Evolutionary conservation across 2,113 vertebrate species (phyloP).

Genomic region (Dicerorhinus sumatrensis): DNA sequence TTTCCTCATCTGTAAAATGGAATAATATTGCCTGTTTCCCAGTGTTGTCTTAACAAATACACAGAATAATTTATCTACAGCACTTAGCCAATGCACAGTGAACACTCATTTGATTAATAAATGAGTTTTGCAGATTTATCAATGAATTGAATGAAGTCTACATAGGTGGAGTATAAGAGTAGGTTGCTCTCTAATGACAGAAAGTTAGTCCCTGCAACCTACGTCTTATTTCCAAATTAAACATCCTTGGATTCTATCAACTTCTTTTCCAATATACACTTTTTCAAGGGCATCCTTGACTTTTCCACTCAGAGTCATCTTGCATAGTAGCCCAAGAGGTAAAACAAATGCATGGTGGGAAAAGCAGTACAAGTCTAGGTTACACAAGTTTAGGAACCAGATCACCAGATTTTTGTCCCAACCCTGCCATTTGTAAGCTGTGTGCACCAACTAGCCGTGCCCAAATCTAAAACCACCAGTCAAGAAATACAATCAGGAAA

Average conservation of each 20-base stretch:
- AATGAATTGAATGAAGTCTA: background rate
- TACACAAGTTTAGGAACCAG: background rate
- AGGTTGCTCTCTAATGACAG: background rate
- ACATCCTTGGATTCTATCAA: background rate
- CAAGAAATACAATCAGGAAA: conserved; percentile 33
- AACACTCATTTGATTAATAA: background rate
- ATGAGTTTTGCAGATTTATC: background rate
- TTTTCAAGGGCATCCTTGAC: background rate
- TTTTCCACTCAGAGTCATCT: background rate
- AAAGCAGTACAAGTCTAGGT: background rate
- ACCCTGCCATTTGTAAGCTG: background rate
- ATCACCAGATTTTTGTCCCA: background rate
- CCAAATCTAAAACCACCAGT: background rate
- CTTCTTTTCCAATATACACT: background rate
- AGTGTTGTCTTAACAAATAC: background rate
- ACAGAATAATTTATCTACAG: background rate
- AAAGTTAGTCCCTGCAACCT: background rate
- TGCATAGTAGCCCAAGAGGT: background rate
- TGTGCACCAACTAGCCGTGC: background rate
- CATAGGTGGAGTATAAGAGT: background rate
- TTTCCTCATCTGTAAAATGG: conserved; percentile 45
- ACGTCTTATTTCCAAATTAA: background rate
- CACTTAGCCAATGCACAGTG: background rate
- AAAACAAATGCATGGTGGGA: background rate
- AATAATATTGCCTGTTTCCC: background rate